Base-by-base conservation (phyloP, 2,797 vertebrate species). In the Sebastes variabilis region DNA sequence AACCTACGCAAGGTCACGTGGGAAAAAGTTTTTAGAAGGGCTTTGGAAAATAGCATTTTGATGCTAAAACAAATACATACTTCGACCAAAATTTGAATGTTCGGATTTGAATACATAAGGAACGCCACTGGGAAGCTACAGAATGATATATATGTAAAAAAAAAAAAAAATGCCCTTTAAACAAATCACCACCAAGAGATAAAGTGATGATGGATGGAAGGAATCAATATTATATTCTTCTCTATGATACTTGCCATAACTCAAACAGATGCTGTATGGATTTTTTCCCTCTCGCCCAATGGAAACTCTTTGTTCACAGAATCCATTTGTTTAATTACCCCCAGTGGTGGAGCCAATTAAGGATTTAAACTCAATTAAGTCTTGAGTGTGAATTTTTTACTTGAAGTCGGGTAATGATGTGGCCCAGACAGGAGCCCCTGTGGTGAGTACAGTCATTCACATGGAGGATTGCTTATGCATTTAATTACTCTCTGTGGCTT, bases 351-450 rank as follows among this genome's bases (percentile, higher is more conserved):
- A 79, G 34, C 62, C 79, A 90, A 79, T 93, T 91, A 82, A 24
- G 46, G 82, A 80, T 86, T 72, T 66, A 83, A 88, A 78, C 82
- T 82, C 68, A 86, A 80, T 88, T 86, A 86, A 81, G 69, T 81
- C 55, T 72, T 77, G 69, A 81, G 49, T 71, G 46, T 69, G 29
- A 61, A 9, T 84, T 56, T 74, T 71, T 69, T 9, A 65, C 49
- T 80, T 70, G 22, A 73, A 68, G 81, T 80, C 11, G 4, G 42
- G 75, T 83, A 83, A 86, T 61, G 66, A 75, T 73, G 55, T 62
- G 61, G 59, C 58, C 7, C 58, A 81, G 79, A 82, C 72, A 66
- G 22, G 38, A 83, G 65, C 42, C 60, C 71, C 70, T 56, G 20
- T 60, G 32, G 80, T 42, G 72, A 85, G 61, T 25, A 36, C 29